Evolutionary conservation across 2,888 invertebrate species (phyloP), one percentile per base, ranked within the genome.

Genomic region (Parnassius smintheus): DNA sequence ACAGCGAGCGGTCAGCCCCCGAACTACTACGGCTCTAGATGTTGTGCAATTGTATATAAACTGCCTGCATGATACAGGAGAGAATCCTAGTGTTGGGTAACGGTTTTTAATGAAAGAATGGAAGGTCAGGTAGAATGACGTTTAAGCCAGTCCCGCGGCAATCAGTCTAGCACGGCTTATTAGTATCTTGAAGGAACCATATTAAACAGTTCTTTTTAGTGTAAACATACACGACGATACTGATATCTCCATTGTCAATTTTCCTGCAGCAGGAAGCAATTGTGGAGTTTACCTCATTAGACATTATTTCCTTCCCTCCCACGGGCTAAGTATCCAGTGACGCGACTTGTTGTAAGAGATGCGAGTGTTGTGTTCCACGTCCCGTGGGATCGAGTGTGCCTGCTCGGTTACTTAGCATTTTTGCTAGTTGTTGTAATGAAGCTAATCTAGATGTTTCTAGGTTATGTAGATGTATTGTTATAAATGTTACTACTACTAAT

Each of bases 241-340:
- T n/a, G 49, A 13, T n/a, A n/a, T 49, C 49, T 18, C 49, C 4
- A 49, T 49, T 49, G 49, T 13, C 35, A 18, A 11, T n/a, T 11
- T 25, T n/a, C 9, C 42, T 25, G 10, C 58, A 54, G 58, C 58
- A 22, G 13, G 12, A 18, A 50, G 60, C 69, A 79, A 78, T 72
- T 80, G 79, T 71, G 74, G 74, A 80, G 75, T 86, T 87, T 85
- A 85, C 85, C 76, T 83, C 83, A 86, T 85, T 82, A 85, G 81
- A 80, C 81, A 69, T 76, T 81, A 80, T 85, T 80, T 88, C 87
- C 87, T 85, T 70, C 70, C 75, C 76, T 76, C 86, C 87, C 80
- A 87, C 85, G 70, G 53, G 1, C 42, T n/a, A n/a, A 53, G 22
- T 22, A 46, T 49, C 52, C 53, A 9, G 54, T 13, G 13, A 13